Base-by-base conservation (phyloP, 1,140 invertebrate species). In the Bombus terrestris region DNA sequence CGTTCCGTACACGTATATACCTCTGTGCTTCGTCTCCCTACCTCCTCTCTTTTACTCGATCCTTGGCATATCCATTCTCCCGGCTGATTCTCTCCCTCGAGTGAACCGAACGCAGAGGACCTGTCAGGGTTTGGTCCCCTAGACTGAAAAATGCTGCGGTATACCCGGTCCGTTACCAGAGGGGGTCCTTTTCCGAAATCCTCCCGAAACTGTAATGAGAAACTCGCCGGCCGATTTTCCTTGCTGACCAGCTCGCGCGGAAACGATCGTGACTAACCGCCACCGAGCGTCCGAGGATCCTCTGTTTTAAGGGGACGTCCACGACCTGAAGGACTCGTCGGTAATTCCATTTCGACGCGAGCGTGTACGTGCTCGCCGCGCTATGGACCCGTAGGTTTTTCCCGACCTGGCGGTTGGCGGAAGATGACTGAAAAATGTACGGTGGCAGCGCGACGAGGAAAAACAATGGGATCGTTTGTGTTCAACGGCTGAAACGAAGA, bases 81-180 rank as follows among this genome's bases (percentile, higher is more conserved):
- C 47, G 88, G 59, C 71, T 71, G 80, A 85, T 90, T 86, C 80
- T 92, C 88, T 88, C 88, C 79, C 82, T 83, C 86, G 86, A 82
- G 77, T 77, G 75, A 91, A 81, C 87, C 85, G 75, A 91, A 82
- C 87, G 84, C 88, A 77, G 87, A 88, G 91, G 90, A 91, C 90
- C 90, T 87, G 86, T 76, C 87, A 85, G 88, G 83, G 88, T 77
- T 91, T 87, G 87, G 91, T 90, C 89, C 91, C 88, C 89, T 89
- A 93, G 92, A 93, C 92, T 92, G 88, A 93, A 94, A 94, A 94
- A 93, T 93, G 91, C 90, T 93, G 93, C 86, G 93, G 93, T 92
- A 74, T 83, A 93, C 93, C 57, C 91, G 85, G 82, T 81, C 90
- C 88, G 89, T 89, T 90, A 87, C 88, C 81, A 75, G 83, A 75